Evolutionary conservation across 2,888 invertebrate genomes (phyloP).

Genomic region (Conomelus anceps): DNA sequence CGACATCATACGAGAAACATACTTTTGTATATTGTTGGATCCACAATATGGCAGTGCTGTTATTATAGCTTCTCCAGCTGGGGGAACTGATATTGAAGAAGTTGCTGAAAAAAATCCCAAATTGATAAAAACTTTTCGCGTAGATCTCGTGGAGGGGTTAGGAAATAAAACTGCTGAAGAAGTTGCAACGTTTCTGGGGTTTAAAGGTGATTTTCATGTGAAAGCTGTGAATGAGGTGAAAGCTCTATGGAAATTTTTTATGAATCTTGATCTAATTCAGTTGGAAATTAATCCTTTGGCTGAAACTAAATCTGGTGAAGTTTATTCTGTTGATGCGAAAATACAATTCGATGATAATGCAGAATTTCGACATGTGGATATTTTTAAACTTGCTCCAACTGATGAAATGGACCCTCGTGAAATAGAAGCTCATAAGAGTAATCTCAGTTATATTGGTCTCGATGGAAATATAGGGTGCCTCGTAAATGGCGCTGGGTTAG

Average conservation of each 20-base stretch:
- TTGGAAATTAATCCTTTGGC: slow-evolving; percentile 98
- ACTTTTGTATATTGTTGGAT: slow-evolving; percentile 95
- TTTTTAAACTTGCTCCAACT: slow-evolving; percentile 83
- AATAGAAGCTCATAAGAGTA: slow-evolving; percentile 81
- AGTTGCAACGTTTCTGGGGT: slow-evolving; percentile 75
- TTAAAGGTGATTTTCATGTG: slow-evolving; percentile 51
- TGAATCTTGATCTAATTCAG: slow-evolving; percentile 91
- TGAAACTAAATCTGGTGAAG: slow-evolving; percentile 85
- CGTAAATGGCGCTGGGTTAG: slow-evolving; percentile 97
- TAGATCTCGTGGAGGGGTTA: slow-evolving; percentile 76
- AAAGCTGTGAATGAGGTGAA: slow-evolving; percentile 68
- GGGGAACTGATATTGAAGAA: slow-evolving; percentile 95
- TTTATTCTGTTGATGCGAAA: slow-evolving; percentile 97
- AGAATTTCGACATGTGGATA: slow-evolving; percentile 77
- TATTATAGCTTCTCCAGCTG: slow-evolving; percentile 90
- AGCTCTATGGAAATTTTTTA: slow-evolving; percentile 85
- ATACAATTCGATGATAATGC: slow-evolving; percentile 99
- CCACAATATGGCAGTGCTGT: slow-evolving; percentile 89
- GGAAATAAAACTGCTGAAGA: slow-evolving; percentile 65
- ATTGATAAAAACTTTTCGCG: slow-evolving; percentile 76
- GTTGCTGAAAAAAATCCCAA: slow-evolving; percentile 92
- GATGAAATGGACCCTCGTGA: slow-evolving; percentile 89
- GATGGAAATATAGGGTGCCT: slow-evolving; percentile 94
- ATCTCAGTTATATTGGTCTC: slow-evolving; percentile 94
- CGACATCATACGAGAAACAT: slow-evolving; percentile 89